Evolutionary conservation across 2,797 vertebrate species (phyloP).

Genomic region (Clarias laeviceps): DNA sequence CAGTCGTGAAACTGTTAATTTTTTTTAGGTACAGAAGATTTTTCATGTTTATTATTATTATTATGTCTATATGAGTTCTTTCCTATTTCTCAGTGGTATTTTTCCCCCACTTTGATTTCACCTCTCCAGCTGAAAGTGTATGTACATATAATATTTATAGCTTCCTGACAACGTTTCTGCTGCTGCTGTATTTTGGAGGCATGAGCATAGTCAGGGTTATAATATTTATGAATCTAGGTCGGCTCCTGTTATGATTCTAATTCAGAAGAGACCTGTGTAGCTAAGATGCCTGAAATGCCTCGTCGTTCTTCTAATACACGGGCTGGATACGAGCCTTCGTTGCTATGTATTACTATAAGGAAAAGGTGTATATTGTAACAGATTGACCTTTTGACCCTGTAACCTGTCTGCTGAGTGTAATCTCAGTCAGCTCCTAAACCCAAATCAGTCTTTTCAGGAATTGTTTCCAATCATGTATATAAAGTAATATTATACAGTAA

Average conservation of each 20-base stretch:
- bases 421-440: slow-evolving; percentile 52
- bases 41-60: neutral
- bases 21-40: slow-evolving; percentile 35
- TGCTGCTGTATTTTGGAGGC: slow-evolving; percentile 51
- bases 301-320: slow-evolving; percentile 22
- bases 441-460: slow-evolving; percentile 65
- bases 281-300: slow-evolving; percentile 38
- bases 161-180: slow-evolving; percentile 51
- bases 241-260: slow-evolving; percentile 26
- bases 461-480: slow-evolving; percentile 69
- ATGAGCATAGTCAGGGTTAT: slow-evolving; percentile 41
- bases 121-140: slow-evolving; percentile 46
- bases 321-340: slow-evolving; percentile 1
- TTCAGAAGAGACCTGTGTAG: slow-evolving; percentile 39
- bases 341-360: slow-evolving; percentile 36
- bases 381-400: slow-evolving; percentile 42
- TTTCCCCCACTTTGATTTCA: slow-evolving; percentile 33
- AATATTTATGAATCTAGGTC: slow-evolving; percentile 41
- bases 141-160: slow-evolving; percentile 60
- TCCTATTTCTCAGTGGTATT: slow-evolving; percentile 28
- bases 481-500: slow-evolving; percentile 68
- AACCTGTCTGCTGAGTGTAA: slow-evolving; percentile 28
- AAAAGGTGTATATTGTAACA: slow-evolving; percentile 26
- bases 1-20: neutral
- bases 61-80: slow-evolving; percentile 15